These are phyloP conservation scores for Steinernema hermaphroditum DNA, from an alignment of 2,888 invertebrate genomes.

Conservation along the genomic window DNA sequence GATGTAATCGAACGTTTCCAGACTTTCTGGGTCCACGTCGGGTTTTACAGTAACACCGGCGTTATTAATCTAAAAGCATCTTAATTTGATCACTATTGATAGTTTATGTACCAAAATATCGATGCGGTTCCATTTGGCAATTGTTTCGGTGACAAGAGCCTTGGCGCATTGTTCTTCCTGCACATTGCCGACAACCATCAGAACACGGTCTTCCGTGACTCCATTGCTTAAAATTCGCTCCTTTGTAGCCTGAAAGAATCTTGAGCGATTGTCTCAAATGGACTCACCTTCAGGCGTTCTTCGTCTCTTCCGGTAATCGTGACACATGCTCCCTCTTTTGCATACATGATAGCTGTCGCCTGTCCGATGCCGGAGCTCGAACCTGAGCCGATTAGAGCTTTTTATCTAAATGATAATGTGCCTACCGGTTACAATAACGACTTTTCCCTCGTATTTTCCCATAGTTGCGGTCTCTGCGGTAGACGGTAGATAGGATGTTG, in stretches of 20 bases:
- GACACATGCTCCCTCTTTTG: conserved; percentile 2
- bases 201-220: background rate
- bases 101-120: background rate
- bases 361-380: conserved; percentile 23
- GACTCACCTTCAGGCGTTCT: conserved; percentile 5
- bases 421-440: conserved; percentile 6
- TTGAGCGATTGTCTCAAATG: background rate
- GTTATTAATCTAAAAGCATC: conserved; percentile 24
- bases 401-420: background rate
- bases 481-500: no score
- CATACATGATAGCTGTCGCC: background rate
- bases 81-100: background rate
- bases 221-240: background rate
- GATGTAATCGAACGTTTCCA: conserved; percentile 24
- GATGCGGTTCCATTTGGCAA: conserved; percentile 16
- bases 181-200: background rate
- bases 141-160: background rate
- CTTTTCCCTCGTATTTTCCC: conserved; percentile 24
- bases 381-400: background rate
- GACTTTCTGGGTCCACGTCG: conserved; percentile 15
- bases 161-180: conserved; percentile 1
- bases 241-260: background rate
- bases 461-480: background rate
- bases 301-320: conserved; percentile 2
- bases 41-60: conserved; percentile 23